Evolutionary conservation across 2,797 vertebrate species (phyloP).

Genomic region (Poliocrania exsul): DNA sequence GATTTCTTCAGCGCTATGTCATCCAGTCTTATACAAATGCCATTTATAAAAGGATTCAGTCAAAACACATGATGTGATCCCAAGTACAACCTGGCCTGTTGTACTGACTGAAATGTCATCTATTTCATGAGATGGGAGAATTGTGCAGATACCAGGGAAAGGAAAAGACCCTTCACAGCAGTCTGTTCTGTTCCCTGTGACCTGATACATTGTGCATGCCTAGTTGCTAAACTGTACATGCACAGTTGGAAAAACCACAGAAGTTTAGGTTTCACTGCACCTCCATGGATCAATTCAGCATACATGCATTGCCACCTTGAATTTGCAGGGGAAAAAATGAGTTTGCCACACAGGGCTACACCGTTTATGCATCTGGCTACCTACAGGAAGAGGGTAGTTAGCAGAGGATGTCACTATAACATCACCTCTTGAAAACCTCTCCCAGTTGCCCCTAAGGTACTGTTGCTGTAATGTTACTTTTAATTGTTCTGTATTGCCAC

Average conservation of each 20-base stretch:
- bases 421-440: neutral
- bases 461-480: neutral
- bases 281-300: neutral
- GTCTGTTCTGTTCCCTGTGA: neutral
- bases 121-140: neutral
- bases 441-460: neutral
- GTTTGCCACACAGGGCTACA: neutral
- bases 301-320: neutral
- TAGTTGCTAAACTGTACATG: neutral
- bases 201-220: neutral
- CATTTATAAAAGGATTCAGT: slow-evolving; percentile 22
- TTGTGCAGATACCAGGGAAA: neutral
- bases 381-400: neutral
- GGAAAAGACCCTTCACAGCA: neutral
- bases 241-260: neutral
- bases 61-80: neutral
- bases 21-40: neutral
- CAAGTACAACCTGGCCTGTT: neutral
- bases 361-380: neutral
- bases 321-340: neutral
- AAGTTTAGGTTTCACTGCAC: neutral
- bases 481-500: neutral
- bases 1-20: neutral
- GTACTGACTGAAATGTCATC: neutral
- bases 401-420: neutral